Conservation (phyloP, 2,113 vertebrate genomes). For the Paraplagusia blochii region DNA sequence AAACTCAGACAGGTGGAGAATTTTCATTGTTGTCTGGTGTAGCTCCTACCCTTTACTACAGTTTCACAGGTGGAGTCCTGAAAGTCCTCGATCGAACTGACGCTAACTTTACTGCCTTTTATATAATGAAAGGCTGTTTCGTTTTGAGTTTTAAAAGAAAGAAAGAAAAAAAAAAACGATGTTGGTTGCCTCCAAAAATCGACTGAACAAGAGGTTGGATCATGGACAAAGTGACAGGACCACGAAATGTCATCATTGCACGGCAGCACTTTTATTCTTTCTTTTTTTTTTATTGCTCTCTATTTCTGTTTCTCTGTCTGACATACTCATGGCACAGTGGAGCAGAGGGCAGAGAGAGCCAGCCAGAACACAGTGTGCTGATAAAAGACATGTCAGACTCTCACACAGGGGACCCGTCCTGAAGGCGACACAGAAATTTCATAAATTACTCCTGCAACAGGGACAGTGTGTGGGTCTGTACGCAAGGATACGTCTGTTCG, state of each 20-base stretch:
- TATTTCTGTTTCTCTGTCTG: constrained; percentile 30
- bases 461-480: constrained; percentile 32
- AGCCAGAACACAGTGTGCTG: constrained; percentile 54
- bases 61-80: too few species aligned
- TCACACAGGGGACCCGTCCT: constrained; percentile 37
- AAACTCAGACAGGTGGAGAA: background rate
- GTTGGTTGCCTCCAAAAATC: background rate
- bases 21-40: background rate
- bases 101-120: background rate
- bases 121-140: background rate
- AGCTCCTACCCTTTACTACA: background rate
- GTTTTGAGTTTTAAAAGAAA: too few species aligned
- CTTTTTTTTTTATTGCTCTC: constrained; percentile 34
- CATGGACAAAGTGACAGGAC: background rate
- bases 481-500: constrained; percentile 30
- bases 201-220: constrained; percentile 6
- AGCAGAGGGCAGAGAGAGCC: constrained; percentile 37
- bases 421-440: constrained; percentile 42
- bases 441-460: constrained; percentile 33
- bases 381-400: constrained; percentile 55
- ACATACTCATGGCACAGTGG: constrained; percentile 28
- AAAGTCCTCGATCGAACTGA: too few species aligned
- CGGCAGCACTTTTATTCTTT: constrained; percentile 20
- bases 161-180: background rate
- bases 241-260: constrained; percentile 13